Evolutionary conservation across 2,797 vertebrate species (phyloP), one percentile per base, ranked within the genome.

Genomic region (Astyanax mexicanus): DNA sequence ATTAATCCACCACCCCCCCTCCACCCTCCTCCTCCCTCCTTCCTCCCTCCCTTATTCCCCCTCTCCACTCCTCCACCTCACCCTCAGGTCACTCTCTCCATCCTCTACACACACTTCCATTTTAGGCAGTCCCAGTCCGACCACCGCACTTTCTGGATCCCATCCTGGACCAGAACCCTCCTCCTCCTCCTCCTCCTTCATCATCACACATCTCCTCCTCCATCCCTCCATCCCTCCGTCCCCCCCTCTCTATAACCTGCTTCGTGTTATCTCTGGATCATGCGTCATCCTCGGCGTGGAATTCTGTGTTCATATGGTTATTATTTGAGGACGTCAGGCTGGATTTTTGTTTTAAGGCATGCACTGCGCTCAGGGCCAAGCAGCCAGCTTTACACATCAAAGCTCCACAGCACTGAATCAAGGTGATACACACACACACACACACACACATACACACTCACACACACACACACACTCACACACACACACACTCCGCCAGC

Each of bases 251-350:
- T 86, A 86, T 93, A 97, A 96, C 95, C 95, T 98, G 96, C 94
- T 98, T 96, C 93, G 91, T 95, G 96, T 98, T 98, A 98, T 96
- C 94, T 93, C 94, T 95, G 94, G 95, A 95, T 96, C 95, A 96
- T 95, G 93, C 94, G 91, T 96, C 94, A 95, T 96, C 92, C 91
- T 91, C 87, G 88, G 90, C 91, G 86, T 95, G 92, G 92, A 96
- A 95, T 93, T 94, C 93, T 91, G 88, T 87, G 90, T 92, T 95
- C 96, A 98, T 99, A 94, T 98, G 97, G 96, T 98, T 98, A 94
- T 98, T 94, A 98, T 99, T 99, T 98, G 86, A 94, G 92, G 93
- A 96, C 93, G 95, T 98, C 95, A 96, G 94, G 92, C 91, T 93
- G 90, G 84, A 91, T 92, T 93, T 92, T 92, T 78, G 85, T 91